These are phyloP conservation scores for Pogonognathellus flavescens DNA, from an alignment of 1,140 invertebrate species.

Conservation along the genomic window DNA sequence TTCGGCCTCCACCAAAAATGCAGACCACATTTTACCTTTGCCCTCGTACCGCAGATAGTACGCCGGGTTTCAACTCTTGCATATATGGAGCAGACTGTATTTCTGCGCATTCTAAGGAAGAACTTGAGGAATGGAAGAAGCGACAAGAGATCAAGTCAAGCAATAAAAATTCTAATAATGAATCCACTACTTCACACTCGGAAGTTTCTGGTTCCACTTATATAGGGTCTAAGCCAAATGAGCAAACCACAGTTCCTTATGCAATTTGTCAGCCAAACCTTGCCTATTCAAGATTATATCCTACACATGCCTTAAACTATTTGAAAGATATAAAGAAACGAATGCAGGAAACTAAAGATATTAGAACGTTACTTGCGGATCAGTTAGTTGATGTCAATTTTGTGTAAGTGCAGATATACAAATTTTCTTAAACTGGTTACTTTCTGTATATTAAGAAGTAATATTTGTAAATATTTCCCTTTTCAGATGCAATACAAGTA, in stretches of 20 bases:
- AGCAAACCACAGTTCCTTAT: constrained; percentile 12
- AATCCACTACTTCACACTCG: not conserved
- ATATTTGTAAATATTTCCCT: not conserved
- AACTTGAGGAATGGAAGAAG: constrained; percentile 61
- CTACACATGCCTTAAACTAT: constrained; percentile 52
- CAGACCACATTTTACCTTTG: constrained; percentile 60
- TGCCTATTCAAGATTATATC: constrained; percentile 23
- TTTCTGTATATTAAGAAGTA: not conserved
- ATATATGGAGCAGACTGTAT: constrained; percentile 61
- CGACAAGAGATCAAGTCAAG: constrained; percentile 18
- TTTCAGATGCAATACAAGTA: constrained; percentile 33
- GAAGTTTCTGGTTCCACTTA: not conserved
- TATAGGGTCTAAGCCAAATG: not conserved
- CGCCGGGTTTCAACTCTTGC: constrained; percentile 36
- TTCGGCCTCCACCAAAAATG: constrained; percentile 59
- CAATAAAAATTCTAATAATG: not conserved
- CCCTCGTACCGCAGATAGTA: constrained; percentile 28
- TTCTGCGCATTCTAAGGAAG: constrained; percentile 61
- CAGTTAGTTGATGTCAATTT: constrained; percentile 54
- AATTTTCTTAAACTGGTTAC: not conserved
- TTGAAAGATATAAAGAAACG: constrained; percentile 50
- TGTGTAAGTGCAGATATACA: constrained; percentile 56
- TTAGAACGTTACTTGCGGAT: constrained; percentile 55
- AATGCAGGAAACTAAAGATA: constrained; percentile 56
- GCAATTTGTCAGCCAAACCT: constrained; percentile 9